Percentiles rank a stretch among this genome's conserved stretches.
phyloP scores from a whole-genome alignment of 2,888 invertebrate genomes.

The Tiphia femorata region DNA sequence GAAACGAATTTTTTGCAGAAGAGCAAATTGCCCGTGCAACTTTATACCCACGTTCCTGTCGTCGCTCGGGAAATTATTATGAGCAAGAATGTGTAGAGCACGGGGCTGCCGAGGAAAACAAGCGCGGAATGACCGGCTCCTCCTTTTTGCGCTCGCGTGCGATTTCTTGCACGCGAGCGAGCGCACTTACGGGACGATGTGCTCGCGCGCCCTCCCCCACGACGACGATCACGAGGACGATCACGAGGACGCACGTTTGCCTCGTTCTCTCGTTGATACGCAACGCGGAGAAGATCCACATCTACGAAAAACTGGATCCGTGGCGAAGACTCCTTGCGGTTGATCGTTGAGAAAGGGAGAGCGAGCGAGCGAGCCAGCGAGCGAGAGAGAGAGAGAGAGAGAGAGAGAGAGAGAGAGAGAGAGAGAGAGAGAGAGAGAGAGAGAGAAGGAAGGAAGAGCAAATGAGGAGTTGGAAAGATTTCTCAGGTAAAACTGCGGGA shows the following conservation, averaged over 20 bases:
- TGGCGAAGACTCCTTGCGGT: conserved; percentile 22
- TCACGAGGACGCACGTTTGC: not conserved
- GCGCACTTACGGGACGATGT: not conserved
- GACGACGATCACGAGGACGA: not conserved
- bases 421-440: not conserved
- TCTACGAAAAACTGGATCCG: conserved; percentile 43
- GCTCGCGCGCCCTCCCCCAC: not conserved
- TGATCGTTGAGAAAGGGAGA: too few species aligned
- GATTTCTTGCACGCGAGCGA: not conserved
- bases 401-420: not conserved
- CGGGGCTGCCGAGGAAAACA: too few species aligned
- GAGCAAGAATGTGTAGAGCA: too few species aligned
- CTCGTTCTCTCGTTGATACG: conserved; percentile 33
- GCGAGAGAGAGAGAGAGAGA: too few species aligned
- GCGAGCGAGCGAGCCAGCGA: too few species aligned
- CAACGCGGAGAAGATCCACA: conserved; percentile 33
- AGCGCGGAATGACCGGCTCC: not conserved
- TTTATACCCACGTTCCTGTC: too few species aligned
- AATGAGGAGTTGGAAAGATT: conserved; percentile 17
- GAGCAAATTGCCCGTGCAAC: too few species aligned
- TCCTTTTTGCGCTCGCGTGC: not conserved
- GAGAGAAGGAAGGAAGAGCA: not conserved
- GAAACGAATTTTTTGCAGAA: too few species aligned
- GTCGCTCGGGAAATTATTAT: too few species aligned
- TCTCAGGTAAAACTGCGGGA: not conserved